Evolutionary conservation across 2,113 vertebrate species (phyloP), one percentile per base, ranked within the genome.

Genomic region (Apteryx mantelli): DNA sequence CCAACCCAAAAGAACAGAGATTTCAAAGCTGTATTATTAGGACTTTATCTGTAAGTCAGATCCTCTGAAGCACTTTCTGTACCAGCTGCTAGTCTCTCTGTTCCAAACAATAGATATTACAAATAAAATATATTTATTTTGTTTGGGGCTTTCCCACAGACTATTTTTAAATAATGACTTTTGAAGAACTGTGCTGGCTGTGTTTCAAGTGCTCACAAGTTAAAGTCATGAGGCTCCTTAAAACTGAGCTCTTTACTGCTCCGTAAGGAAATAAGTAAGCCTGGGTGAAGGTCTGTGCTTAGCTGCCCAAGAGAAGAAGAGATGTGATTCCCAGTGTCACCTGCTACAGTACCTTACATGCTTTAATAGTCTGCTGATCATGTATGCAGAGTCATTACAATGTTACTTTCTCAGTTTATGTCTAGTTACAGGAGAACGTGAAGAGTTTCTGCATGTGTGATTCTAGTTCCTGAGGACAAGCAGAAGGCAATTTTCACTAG

Each of bases 121-220:
- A 96, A 95, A 97, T 89, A 96, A 96, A 97, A 97, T 89, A 78
- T 75, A 96, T 92, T 97, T 96, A 83, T 96, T 97, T 95, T 97
- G 93, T 95, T 95, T 95, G 73, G 93, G 94, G 95, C 93, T 96
- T 97, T 97, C 96, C 93, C 97, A 97, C 95, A 97, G 97, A 86
- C 97, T 97, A 97, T 97, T 98, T 97, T 97, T 80, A 97, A 95
- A 89, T 94, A 95, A 96, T 92, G 89, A 88, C 82, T 93, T 97
- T 87, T 98, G 94, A 97, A 93, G 85, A 91, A 95, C 77, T 70
- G 53, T 86, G 26, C 69, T 97, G 96, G 89, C 88, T 0, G 0
- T 28, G 11, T 78, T 96, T 96, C 95, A 97, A 64, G 46, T 83
- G 69, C 89, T 96, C 34, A 46, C 65, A 95, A 96, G 89, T 80